A percentile compares a stretch with the other conserved stretches of the same genome.
Conservation (phyloP, 2,888 invertebrate species). For the Melieria omissa region DNA sequence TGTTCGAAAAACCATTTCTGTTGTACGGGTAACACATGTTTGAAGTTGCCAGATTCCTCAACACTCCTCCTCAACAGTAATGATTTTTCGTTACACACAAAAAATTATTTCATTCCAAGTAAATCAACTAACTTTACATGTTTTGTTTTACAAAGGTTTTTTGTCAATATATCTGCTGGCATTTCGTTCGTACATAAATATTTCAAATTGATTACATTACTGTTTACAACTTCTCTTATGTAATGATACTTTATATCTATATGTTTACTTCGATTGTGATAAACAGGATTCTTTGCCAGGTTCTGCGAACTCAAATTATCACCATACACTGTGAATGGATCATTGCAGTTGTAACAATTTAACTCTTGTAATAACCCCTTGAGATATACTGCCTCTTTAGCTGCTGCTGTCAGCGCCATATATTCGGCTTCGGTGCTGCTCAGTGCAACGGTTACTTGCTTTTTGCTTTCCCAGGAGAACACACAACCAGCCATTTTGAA, state of each 20-base stretch:
- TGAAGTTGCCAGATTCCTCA: too few species aligned
- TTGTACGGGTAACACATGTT: too few species aligned
- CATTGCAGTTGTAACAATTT: too few species aligned
- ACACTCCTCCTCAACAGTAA: too few species aligned
- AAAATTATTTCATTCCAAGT: not conserved
- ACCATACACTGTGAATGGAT: not conserved
- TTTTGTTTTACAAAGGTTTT: not conserved
- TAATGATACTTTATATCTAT: not conserved
- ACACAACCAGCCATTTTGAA: constrained; percentile 12
- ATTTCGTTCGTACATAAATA: not conserved
- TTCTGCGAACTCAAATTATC: not conserved
- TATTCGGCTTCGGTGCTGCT: too few species aligned
- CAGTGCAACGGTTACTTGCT: not conserved
- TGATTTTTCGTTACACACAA: too few species aligned
- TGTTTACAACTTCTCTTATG: too few species aligned
- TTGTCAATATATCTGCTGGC: not conserved
- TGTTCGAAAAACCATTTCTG: too few species aligned
- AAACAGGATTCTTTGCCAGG: constrained; percentile 5
- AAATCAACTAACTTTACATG: not conserved
- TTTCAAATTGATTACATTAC: not conserved
- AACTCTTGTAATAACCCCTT: too few species aligned
- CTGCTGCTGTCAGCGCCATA: too few species aligned
- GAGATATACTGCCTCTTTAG: too few species aligned
- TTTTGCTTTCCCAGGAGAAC: not conserved
- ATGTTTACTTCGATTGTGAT: not conserved